Conservation (phyloP, 2,888 invertebrate genomes). For the Uropetala carovei region DNA sequence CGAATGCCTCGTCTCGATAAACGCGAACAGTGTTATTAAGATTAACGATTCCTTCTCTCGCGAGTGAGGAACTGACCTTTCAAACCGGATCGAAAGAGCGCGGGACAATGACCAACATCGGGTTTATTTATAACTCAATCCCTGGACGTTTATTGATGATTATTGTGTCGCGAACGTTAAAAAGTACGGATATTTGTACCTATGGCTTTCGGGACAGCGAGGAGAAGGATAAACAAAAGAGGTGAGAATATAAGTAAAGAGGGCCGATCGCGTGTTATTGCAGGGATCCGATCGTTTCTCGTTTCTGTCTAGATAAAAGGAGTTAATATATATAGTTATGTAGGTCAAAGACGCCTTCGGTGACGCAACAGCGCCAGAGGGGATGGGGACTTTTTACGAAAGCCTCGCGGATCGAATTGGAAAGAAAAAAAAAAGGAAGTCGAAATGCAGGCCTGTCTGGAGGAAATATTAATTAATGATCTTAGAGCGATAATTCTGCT, state of each 20-base stretch:
- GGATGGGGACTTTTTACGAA: neutral
- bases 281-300: neutral
- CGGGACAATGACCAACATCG: neutral
- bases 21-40: neutral
- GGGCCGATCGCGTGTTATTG: neutral
- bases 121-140: neutral
- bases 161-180: too few relatives aligned
- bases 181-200: neutral
- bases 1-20: neutral
- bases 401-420: too few relatives aligned
- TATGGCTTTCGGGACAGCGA: neutral
- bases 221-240: neutral
- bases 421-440: too few relatives aligned
- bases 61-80: neutral
- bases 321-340: neutral
- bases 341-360: constrained; percentile 19
- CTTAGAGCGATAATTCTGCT: neutral
- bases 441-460: neutral
- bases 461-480: neutral
- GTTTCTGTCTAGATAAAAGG: neutral
- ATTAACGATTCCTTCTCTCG: neutral
- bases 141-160: neutral
- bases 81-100: neutral
- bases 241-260: neutral
- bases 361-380: neutral